phyloP scores from a whole-genome alignment of 2,888 invertebrate species.

The Drosophila imparisetae region DNA sequence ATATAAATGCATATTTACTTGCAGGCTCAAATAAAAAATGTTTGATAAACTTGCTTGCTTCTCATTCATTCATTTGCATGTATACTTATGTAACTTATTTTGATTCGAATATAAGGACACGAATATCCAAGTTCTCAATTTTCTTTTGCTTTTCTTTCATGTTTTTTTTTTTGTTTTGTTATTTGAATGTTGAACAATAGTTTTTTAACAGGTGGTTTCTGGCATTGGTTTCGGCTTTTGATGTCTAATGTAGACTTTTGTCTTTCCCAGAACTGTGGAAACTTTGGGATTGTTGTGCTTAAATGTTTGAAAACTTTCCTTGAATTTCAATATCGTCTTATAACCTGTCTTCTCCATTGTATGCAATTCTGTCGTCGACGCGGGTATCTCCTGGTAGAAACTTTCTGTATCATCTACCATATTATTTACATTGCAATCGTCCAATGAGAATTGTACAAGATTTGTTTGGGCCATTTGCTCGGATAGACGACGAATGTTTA shows the following conservation, averaged over 20 bases:
- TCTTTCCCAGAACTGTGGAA: constrained; percentile 46
- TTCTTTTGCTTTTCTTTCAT: neutral
- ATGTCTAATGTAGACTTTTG: constrained; percentile 58
- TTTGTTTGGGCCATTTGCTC: constrained; percentile 78
- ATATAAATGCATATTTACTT: constrained; percentile 72
- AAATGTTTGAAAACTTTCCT: constrained; percentile 47
- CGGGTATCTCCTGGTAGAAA: constrained; percentile 22
- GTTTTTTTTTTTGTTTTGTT: neutral
- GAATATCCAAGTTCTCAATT: constrained; percentile 43
- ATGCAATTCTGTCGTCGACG: constrained; percentile 14
- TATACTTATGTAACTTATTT: constrained; percentile 53
- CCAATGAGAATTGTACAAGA: constrained; percentile 54
- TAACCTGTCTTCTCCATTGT: constrained; percentile 33
- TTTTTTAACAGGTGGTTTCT: constrained; percentile 83
- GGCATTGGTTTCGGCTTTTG: constrained; percentile 79
- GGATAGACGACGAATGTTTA: constrained; percentile 83
- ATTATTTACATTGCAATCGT: constrained; percentile 52
- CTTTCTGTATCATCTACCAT: constrained; percentile 21
- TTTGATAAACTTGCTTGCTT: constrained; percentile 52
- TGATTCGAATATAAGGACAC: constrained; percentile 61
- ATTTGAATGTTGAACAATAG: constrained; percentile 37
- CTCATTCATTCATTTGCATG: constrained; percentile 37
- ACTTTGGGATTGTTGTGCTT: constrained; percentile 45
- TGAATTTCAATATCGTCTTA: constrained; percentile 61
- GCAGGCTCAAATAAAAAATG: constrained; percentile 55